phyloP scores from a whole-genome alignment of 2,888 invertebrate genomes.

The Byasa hedistus region DNA sequence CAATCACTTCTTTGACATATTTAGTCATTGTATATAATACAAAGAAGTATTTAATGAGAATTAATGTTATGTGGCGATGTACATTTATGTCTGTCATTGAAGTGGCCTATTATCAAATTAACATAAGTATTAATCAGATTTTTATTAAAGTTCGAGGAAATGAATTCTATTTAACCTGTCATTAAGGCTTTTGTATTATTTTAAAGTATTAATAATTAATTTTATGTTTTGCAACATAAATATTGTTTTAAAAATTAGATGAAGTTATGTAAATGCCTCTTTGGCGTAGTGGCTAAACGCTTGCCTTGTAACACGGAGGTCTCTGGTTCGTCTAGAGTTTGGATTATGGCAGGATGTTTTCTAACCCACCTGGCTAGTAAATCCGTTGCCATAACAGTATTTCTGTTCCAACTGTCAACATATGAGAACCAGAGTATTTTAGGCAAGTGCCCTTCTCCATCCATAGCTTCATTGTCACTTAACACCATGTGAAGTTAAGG shows the following conservation, averaged over 20 bases:
- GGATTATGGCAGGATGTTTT: too few relatives aligned
- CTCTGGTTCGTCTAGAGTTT: too few relatives aligned
- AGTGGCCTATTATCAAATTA: constrained; percentile 69
- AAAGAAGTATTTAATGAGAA: constrained; percentile 65
- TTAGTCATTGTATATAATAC: constrained; percentile 73
- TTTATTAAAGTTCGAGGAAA: constrained; percentile 65
- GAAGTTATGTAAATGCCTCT: constrained; percentile 44
- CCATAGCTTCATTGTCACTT: too few relatives aligned
- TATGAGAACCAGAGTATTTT: too few relatives aligned
- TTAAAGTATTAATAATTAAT: constrained; percentile 68
- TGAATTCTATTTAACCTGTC: constrained; percentile 69
- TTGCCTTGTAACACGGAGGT: too few relatives aligned
- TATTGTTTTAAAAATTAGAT: constrained; percentile 42
- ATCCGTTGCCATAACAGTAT: too few relatives aligned
- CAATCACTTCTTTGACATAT: constrained; percentile 64
- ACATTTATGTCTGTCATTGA: constrained; percentile 57
- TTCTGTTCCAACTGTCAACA: too few relatives aligned
- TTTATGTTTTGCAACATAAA: constrained; percentile 38
- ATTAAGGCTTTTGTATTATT: constrained; percentile 70
- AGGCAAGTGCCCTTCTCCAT: too few relatives aligned
- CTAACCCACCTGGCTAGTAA: too few relatives aligned
- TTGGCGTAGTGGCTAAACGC: too few relatives aligned
- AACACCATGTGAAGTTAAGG: too few relatives aligned
- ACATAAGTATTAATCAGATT: constrained; percentile 56
- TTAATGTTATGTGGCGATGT: constrained; percentile 61